phyloP scores from a whole-genome alignment of 2,888 invertebrate species.

The Tachina fera region DNA sequence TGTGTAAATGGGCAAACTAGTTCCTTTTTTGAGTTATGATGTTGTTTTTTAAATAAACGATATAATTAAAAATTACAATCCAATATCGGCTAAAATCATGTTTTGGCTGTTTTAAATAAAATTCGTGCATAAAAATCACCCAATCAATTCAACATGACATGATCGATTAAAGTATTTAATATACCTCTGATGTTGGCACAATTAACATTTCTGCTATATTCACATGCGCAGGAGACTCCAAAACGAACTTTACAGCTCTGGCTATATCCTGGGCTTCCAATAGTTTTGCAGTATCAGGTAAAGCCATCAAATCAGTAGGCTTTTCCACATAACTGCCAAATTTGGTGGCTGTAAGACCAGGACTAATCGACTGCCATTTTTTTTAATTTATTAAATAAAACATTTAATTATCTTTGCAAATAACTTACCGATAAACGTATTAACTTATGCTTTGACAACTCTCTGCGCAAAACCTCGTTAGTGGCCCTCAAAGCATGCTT shows the following conservation, averaged over 20 bases:
- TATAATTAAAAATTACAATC: too few relatives aligned
- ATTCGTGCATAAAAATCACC: too few relatives aligned
- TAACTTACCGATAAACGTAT: slow-evolving; percentile 77
- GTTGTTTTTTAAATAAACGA: too few relatives aligned
- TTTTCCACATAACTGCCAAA: slow-evolving; percentile 70
- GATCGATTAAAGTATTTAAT: slow-evolving; percentile 61
- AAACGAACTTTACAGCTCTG: slow-evolving; percentile 75
- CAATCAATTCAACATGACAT: too few relatives aligned
- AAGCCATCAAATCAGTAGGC: slow-evolving; percentile 67
- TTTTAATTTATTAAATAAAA: slow-evolving; percentile 21
- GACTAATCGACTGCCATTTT: slow-evolving; percentile 76
- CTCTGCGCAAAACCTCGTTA: slow-evolving; percentile 76
- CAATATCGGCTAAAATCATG: too few relatives aligned
- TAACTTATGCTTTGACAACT: slow-evolving; percentile 75
- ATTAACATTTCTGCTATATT: slow-evolving; percentile 76
- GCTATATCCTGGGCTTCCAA: slow-evolving; percentile 76
- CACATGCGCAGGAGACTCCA: slow-evolving; percentile 75
- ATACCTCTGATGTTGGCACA: slow-evolving; percentile 76
- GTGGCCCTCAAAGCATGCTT: slow-evolving; percentile 77
- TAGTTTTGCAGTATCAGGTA: slow-evolving; percentile 72
- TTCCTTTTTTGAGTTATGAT: too few relatives aligned
- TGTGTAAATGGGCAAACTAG: too few relatives aligned
- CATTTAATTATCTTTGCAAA: background rate
- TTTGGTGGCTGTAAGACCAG: slow-evolving; percentile 77
- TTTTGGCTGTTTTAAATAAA: too few relatives aligned